Evolutionary conservation across 2,113 vertebrate genomes (phyloP).

Genomic region (Brachionichthys hirsutus): DNA sequence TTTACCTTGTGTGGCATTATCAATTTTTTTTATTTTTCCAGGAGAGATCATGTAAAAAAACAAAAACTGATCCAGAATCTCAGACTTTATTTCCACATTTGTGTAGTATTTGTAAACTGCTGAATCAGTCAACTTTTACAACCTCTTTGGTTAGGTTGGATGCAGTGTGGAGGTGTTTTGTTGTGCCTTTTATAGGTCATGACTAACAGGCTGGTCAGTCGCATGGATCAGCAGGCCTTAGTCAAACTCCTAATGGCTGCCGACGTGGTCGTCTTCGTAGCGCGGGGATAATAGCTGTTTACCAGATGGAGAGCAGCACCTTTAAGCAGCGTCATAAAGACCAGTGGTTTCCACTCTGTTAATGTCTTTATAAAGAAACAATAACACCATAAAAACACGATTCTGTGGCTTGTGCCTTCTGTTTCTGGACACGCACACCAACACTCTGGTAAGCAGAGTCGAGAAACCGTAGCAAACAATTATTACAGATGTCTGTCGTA

Average conservation of each 20-base stretch:
- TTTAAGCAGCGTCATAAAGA: constrained; percentile 60
- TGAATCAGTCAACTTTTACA: constrained; percentile 30
- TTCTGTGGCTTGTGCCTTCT: constrained; percentile 50
- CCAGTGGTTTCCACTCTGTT: constrained; percentile 54
- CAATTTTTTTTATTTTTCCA: background rate
- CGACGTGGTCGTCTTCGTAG: constrained; percentile 44
- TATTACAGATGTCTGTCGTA: constrained; percentile 29
- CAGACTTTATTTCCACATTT: background rate
- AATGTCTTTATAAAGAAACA: constrained; percentile 65
- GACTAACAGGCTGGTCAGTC: constrained; percentile 51
- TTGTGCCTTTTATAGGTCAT: constrained; percentile 52
- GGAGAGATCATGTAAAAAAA: background rate
- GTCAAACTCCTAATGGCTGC: constrained; percentile 26
- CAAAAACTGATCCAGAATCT: background rate
- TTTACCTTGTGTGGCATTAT: background rate
- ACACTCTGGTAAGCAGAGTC: constrained; percentile 31
- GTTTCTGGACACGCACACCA: constrained; percentile 36
- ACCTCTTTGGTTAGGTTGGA: constrained; percentile 16
- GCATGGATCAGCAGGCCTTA: constrained; percentile 62
- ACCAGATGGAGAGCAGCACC: constrained; percentile 36
- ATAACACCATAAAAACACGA: constrained; percentile 70
- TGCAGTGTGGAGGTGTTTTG: constrained; percentile 47
- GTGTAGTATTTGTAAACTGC: constrained; percentile 26
- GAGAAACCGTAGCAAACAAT: constrained; percentile 47
- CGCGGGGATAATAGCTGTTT: constrained; percentile 74